Evolutionary conservation across 92 coral and sea anemone genomes (phyloP).

Genomic region (Parazoanthus atlanticus): DNA sequence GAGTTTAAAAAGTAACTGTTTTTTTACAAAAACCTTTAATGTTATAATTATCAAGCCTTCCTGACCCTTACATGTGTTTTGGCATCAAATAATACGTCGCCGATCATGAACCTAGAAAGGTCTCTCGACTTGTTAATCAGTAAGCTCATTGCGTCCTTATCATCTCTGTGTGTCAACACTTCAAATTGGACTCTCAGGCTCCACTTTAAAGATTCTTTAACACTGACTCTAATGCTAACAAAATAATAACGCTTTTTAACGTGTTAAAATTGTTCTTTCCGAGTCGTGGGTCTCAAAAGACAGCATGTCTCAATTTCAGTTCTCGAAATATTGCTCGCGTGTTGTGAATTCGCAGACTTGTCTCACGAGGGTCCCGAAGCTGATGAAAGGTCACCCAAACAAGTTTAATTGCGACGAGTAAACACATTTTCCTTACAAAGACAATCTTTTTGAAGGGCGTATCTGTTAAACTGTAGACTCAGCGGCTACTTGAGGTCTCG

Average conservation of each 20-base stretch:
- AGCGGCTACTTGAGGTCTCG: conserved; percentile 26
- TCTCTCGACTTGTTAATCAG: conserved; percentile 19
- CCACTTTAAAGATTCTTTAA: conserved; percentile 4
- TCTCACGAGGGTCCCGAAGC: neutral
- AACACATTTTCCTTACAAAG: conserved; percentile 34
- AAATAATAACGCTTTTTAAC: neutral
- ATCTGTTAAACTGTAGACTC: conserved; percentile 39
- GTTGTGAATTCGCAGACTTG: neutral
- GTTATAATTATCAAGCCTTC: conserved; percentile 5
- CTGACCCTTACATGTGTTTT: neutral
- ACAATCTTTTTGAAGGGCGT: conserved; percentile 41
- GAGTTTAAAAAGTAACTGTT: neutral
- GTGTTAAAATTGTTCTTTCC: neutral
- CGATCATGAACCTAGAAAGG: neutral
- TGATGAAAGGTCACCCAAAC: conserved; percentile 38
- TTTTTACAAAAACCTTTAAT: neutral
- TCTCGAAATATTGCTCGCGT: conserved; percentile 23
- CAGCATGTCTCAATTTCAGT: neutral
- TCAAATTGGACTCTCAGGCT: neutral
- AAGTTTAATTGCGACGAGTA: conserved; percentile 37
- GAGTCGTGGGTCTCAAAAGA: neutral
- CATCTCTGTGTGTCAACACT: conserved; percentile 26
- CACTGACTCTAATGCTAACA: neutral
- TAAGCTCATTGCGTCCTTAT: conserved; percentile 10
- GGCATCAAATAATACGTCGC: neutral